Evolutionary conservation across 2,113 vertebrate genomes (phyloP), one percentile per base, ranked within the genome.

Genomic region (Salminus brasiliensis): DNA sequence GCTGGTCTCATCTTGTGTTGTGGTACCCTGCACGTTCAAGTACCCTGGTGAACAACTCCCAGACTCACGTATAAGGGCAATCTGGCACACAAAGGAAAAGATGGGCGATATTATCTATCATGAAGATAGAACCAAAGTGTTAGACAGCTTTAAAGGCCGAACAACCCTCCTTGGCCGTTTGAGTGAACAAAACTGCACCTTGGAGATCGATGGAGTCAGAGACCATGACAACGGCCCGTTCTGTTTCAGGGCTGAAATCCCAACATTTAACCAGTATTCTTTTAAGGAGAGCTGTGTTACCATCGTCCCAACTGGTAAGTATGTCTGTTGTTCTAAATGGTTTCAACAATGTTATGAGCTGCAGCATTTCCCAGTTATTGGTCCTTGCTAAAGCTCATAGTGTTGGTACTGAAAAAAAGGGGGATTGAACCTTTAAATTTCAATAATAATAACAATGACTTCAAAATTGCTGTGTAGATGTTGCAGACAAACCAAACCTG

Each of bases 191-290:
- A 91, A 91, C 86, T 92, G 91, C 86, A 85, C 87, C 4, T 82
- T 93, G 79, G 85, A 90, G 83, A 89, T 93, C 0, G 55, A 0
- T 3, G 0, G 32, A 0, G 0, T 93, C 7, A 88, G 8, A 76
- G 11, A 85, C 71, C 71, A 86, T 8, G 91, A 93, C 82, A 77
- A 80, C 0, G 85, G 88, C 0, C 88, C 88, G 11, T 93, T 83
- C 82, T 93, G 92, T 83, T 91, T 92, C 78, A 81, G 88, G 3
- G 27, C 73, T 27, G 88, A 91, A 86, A 34, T 88, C 3, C 67
- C 27, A 13, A 1, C 0, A 0, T 2, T 11, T 4, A 76, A 91
- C 8, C 84, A 27, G 34, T 90, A 15, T 82, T 89, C 89, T 45
- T 93, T 89, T 75, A 23, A 55, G 6, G 25, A 88, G 0, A 11